phyloP scores from a whole-genome alignment of 2,888 invertebrate genomes.

The Ormyrus rosae region DNA sequence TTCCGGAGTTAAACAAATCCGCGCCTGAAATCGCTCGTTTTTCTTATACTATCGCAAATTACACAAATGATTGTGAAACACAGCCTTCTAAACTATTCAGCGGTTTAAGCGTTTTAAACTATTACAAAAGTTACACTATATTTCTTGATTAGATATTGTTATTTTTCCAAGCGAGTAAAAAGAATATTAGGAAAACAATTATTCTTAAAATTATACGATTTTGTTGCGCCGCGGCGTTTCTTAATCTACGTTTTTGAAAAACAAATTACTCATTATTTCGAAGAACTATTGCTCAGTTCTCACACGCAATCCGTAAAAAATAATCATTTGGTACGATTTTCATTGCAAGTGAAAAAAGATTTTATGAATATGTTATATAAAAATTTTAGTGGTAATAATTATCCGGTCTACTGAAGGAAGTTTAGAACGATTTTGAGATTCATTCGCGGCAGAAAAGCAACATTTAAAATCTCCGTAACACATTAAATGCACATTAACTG shows the following conservation, averaged over 20 bases:
- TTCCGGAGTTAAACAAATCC: constrained; percentile 20
- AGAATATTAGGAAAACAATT: too few relatives aligned
- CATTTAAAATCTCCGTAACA: neutral
- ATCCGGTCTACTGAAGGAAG: neutral
- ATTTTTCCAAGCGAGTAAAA: too few relatives aligned
- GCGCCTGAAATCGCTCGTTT: constrained; percentile 14
- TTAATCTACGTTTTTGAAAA: too few relatives aligned
- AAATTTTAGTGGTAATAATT: neutral
- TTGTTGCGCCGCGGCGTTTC: too few relatives aligned
- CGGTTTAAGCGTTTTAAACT: neutral
- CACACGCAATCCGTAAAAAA: too few relatives aligned
- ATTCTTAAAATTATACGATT: too few relatives aligned
- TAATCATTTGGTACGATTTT: too few relatives aligned
- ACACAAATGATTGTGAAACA: constrained; percentile 7
- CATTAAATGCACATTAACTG: constrained; percentile 40
- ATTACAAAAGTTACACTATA: neutral
- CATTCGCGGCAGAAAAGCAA: neutral
- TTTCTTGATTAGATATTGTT: neutral
- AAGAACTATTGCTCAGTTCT: too few relatives aligned
- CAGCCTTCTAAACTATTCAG: neutral
- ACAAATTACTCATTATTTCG: too few relatives aligned
- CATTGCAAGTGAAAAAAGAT: too few relatives aligned
- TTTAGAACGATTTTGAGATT: neutral
- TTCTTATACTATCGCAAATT: constrained; percentile 17
- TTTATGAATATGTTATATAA: too few relatives aligned